A percentile compares a stretch with the other conserved stretches of the same genome.
Evolutionary conservation across 2,797 vertebrate genomes (phyloP).

Genomic region (Scarus forsteni): DNA sequence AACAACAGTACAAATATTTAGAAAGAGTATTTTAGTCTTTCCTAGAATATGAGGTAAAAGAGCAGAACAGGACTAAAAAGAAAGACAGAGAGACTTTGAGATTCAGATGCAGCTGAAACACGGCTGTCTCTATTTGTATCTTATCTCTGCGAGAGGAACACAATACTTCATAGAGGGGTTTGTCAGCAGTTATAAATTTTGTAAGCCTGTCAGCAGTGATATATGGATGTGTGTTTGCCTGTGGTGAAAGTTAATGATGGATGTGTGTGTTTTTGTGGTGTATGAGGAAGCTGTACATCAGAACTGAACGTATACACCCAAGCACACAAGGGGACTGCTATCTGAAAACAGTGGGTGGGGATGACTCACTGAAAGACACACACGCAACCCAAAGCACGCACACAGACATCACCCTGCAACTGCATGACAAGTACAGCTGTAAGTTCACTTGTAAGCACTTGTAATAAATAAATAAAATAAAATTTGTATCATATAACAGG

Average conservation of each 20-base stretch:
- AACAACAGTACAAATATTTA: conserved; percentile 37
- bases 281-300: conserved; percentile 58
- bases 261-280: conserved; percentile 47
- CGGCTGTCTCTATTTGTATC: conserved; percentile 21
- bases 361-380: conserved; percentile 6
- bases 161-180: conserved; percentile 1
- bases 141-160: conserved; percentile 46
- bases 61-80: neutral
- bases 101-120: conserved; percentile 16
- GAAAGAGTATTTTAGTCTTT: conserved; percentile 33
- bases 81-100: neutral
- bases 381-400: neutral
- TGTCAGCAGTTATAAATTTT: conserved; percentile 23
- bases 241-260: conserved; percentile 25
- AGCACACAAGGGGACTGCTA: conserved; percentile 20
- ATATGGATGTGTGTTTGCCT: conserved; percentile 3
- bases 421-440: too few species aligned
- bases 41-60: conserved; percentile 28
- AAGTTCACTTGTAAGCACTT: too few species aligned
- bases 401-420: too few species aligned
- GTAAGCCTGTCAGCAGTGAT: conserved; percentile 28
- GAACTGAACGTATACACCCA: conserved; percentile 23
- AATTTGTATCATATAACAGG: too few species aligned
- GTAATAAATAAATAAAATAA: too few species aligned
- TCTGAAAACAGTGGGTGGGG: conserved; percentile 29